Evolutionary conservation across 2,888 invertebrate species (phyloP), one percentile per base, ranked within the genome.

Genomic region (Agrilus mali): DNA sequence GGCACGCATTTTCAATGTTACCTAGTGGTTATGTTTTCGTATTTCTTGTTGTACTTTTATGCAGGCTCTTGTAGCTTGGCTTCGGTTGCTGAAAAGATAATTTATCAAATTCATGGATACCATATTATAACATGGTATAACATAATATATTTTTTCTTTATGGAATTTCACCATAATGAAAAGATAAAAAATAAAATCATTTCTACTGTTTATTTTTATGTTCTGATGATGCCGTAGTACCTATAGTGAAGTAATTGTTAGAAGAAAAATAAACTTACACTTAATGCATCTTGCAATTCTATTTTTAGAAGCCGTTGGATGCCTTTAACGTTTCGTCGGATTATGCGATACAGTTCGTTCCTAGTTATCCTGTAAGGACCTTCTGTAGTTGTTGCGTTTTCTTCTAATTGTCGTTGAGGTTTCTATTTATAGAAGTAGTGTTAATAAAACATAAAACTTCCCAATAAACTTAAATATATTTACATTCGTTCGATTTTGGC

Each of bases 251-350:
- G 22, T 14, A 12, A 47, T 15, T 32, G 43, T 38, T 40, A 33
- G 14, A 47, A 12, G n/a, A n/a, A n/a, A n/a, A n/a, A n/a, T n/a
- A 22, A 37, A 56, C 57, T 62, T 56, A 74, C 73, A 55, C 67
- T 65, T 13, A 70, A 46, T 2, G 74, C 73, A 46, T 73, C 71
- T 15, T 58, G 54, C 58, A 73, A 63, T 53, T 74, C 74, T 40
- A 73, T 60, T 49, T 72, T 70, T 48, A 69, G 72, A 4, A 74
- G 53, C 44, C 70, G 57, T 2, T 65, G 59, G 12, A 74, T 54
- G 6, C 74, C 74, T 47, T 63, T 61, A 7, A 73, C 48, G 53
- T 74, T 74, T 51, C 73, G 60, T 20, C 64, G 59, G 4, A 74
- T 49, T 31, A 73, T 60, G 41, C 56, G 61, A 37, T 65, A 61